These are phyloP conservation scores for Emys orbicularis DNA, from an alignment of 2,797 vertebrate species.

Conservation along the genomic window DNA sequence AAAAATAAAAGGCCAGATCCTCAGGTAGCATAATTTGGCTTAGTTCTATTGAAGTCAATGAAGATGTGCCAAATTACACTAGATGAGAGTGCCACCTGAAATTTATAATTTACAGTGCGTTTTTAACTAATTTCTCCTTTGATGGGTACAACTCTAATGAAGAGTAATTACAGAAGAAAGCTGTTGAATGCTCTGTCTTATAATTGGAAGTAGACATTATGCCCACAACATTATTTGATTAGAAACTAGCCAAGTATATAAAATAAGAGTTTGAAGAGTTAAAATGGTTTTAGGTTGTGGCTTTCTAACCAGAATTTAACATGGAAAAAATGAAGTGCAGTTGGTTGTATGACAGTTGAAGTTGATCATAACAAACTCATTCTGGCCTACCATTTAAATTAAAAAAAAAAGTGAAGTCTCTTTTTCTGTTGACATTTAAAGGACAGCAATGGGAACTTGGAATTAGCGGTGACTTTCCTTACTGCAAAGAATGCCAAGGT, in stretches of 20 bases:
- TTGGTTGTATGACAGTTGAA: neutral
- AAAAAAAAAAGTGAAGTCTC: neutral
- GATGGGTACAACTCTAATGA: neutral
- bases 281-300: neutral
- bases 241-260: neutral
- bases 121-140: neutral
- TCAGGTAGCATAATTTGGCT: neutral
- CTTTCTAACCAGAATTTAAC: neutral
- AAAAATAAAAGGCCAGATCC: neutral
- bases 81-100: neutral
- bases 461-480: slow-evolving; percentile 94
- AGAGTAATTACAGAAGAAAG: neutral
- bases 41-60: neutral
- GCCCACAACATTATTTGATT: neutral
- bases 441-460: slow-evolving; percentile 98
- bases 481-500: slow-evolving; percentile 96
- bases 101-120: rapidly evolving
- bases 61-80: neutral
- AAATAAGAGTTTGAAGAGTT: neutral
- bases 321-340: neutral
- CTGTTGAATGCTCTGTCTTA: neutral
- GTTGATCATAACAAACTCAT: neutral
- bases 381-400: neutral
- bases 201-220: neutral
- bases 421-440: slow-evolving; percentile 74